Conservation (phyloP, 2,113 vertebrate genomes). For the Lonchura striata region DNA sequence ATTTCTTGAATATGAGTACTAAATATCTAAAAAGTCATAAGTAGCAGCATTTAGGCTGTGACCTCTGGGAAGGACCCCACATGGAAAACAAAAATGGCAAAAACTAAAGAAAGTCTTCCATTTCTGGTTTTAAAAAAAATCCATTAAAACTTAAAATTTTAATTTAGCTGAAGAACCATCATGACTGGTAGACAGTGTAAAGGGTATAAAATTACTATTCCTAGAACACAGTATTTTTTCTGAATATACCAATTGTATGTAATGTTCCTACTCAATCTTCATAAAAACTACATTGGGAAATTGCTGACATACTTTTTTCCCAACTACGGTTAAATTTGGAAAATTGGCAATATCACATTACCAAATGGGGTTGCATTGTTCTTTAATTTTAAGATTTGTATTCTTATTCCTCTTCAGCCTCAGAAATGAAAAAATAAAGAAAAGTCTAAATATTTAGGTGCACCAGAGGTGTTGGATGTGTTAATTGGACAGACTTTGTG, state of each 20-base stretch:
- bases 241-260: neutral
- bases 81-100: neutral
- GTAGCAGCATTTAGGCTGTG: neutral
- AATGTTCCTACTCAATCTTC: neutral
- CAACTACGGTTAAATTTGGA: conserved; percentile 8
- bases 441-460: neutral
- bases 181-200: neutral
- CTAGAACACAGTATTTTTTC: neutral
- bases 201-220: neutral
- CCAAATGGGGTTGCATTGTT: neutral
- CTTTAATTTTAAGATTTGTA: neutral
- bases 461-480: neutral
- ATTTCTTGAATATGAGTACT: neutral
- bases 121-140: neutral
- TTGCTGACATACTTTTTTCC: neutral
- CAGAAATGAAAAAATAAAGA: neutral
- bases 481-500: neutral
- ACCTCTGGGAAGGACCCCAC: neutral
- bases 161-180: neutral
- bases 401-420: neutral
- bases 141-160: neutral
- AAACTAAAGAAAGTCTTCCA: neutral
- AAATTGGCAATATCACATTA: neutral
- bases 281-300: neutral
- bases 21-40: neutral